A percentile compares a stretch with the other conserved stretches of the same genome.
These are phyloP conservation scores for Otolemur crassicaudatus DNA, from an alignment of 2,797 vertebrate genomes.

Conservation along the genomic window DNA sequence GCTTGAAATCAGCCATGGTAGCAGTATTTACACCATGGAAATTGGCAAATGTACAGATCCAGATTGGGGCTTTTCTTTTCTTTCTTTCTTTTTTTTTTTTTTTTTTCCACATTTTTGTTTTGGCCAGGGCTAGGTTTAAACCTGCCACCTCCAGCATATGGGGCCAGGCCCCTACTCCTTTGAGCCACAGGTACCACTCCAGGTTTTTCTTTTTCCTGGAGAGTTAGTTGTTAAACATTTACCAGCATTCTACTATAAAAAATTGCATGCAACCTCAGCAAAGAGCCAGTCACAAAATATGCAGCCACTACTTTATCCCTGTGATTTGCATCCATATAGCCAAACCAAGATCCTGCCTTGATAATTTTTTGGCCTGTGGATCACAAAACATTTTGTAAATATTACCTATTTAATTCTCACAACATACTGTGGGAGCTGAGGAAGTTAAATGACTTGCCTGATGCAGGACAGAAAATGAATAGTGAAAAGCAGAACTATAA, in stretches of 20 bases:
- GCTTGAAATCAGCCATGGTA: neutral
- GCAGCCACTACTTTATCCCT: slow-evolving; percentile 27
- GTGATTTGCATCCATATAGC: slow-evolving; percentile 5
- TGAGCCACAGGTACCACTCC: no score
- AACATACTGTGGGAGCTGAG: neutral
- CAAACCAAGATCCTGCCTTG: slow-evolving; percentile 39
- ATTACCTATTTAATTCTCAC: slow-evolving; percentile 41
- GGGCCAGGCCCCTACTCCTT: no score
- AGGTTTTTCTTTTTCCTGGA: slow-evolving; percentile 8
- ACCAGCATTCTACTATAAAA: neutral
- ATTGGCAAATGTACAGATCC: slow-evolving; percentile 14
- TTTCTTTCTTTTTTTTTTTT: no score
- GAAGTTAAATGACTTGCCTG: slow-evolving; percentile 48
- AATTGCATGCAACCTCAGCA: slow-evolving; percentile 13
- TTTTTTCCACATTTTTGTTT: no score
- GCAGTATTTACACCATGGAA: slow-evolving; percentile 58
- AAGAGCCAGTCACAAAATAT: slow-evolving; percentile 46
- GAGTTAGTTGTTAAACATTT: slow-evolving; percentile 42
- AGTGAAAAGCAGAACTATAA: slow-evolving; percentile 52
- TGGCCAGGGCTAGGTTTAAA: no score
- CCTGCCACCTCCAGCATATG: no score
- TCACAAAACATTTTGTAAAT: slow-evolving; percentile 58
- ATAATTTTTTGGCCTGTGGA: neutral
- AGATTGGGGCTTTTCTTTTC: neutral
- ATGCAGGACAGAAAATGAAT: slow-evolving; percentile 38